phyloP scores from a whole-genome alignment of 2,888 invertebrate genomes.

The Hydroisotoma schaefferi region DNA sequence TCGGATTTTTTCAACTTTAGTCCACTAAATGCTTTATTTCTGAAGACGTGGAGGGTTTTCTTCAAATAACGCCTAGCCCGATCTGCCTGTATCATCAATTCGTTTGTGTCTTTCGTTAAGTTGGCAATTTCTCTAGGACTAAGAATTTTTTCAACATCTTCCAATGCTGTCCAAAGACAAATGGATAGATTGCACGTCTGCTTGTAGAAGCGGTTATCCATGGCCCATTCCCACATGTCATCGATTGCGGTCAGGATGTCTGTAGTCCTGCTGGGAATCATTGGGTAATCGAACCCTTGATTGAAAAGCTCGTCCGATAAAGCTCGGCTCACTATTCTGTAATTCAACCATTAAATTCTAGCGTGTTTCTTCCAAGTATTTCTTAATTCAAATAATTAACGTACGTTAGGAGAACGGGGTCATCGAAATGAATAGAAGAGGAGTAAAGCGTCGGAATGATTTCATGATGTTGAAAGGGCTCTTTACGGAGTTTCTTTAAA shows the following conservation, averaged over 20 bases:
- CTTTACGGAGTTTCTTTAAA: slow-evolving; percentile 15
- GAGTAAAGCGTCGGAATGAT: neutral
- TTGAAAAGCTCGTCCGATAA: slow-evolving; percentile 17
- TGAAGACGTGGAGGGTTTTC: slow-evolving; percentile 10
- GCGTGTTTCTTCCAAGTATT: neutral
- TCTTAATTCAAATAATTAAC: neutral
- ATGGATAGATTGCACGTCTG: slow-evolving; percentile 10
- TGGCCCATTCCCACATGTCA: slow-evolving; percentile 13
- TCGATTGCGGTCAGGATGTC: slow-evolving; percentile 24
- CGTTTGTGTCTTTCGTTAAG: slow-evolving; percentile 10
- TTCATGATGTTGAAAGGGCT: neutral
- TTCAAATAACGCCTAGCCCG: slow-evolving; percentile 18
- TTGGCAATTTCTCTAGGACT: slow-evolving; percentile 7
- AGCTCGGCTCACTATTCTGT: slow-evolving; percentile 20
- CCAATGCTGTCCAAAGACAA: slow-evolving; percentile 7
- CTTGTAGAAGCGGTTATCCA: slow-evolving; percentile 6
- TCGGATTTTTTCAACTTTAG: slow-evolving; percentile 9
- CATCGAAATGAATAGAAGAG: neutral
- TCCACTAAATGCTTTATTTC: slow-evolving; percentile 19
- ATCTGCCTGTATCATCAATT: slow-evolving; percentile 16
- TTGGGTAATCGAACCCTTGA: slow-evolving; percentile 25
- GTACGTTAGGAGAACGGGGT: neutral
- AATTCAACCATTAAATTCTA: neutral
- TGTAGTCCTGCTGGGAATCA: slow-evolving; percentile 24
- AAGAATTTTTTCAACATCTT: slow-evolving; percentile 5